A percentile compares a stretch with the other conserved stretches of the same genome.
Evolutionary conservation across 2,888 invertebrate species (phyloP).

Genomic region (Bimastos eiseni): DNA sequence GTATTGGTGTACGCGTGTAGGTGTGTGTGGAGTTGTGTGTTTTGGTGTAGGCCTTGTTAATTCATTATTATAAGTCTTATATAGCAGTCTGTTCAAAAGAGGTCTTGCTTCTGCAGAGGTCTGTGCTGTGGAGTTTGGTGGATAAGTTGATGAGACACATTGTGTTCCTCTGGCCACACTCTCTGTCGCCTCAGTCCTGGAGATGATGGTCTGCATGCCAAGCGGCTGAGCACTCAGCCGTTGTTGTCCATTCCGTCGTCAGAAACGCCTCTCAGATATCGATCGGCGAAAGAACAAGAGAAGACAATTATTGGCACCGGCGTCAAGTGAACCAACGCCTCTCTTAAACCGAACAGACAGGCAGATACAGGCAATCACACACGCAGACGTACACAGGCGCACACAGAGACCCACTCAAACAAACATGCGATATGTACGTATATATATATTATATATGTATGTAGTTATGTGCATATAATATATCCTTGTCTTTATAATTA

Average conservation of each 20-base stretch:
- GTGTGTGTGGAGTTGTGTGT: no score
- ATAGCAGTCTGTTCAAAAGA: neutral
- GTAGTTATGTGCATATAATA: neutral
- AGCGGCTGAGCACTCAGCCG: slow-evolving; percentile 5
- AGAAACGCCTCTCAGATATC: neutral
- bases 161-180: neutral
- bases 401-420: neutral
- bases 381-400: neutral
- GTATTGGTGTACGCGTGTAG: neutral
- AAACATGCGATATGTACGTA: neutral
- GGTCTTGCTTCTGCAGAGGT: neutral
- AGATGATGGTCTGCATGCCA: neutral
- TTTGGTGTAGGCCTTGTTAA: neutral
- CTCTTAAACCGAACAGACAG: neutral
- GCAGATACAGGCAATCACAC: neutral
- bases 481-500: no score
- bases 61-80: neutral
- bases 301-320: slow-evolving; percentile 2
- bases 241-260: neutral
- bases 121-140: neutral
- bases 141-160: neutral
- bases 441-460: neutral
- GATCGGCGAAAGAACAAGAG: neutral
- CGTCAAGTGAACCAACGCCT: slow-evolving; percentile 13
- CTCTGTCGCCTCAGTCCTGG: neutral